Evolutionary conservation across 2,797 vertebrate species (phyloP), one percentile per base, ranked within the genome.

Genomic region (Erpetoichthys calabaricus): DNA sequence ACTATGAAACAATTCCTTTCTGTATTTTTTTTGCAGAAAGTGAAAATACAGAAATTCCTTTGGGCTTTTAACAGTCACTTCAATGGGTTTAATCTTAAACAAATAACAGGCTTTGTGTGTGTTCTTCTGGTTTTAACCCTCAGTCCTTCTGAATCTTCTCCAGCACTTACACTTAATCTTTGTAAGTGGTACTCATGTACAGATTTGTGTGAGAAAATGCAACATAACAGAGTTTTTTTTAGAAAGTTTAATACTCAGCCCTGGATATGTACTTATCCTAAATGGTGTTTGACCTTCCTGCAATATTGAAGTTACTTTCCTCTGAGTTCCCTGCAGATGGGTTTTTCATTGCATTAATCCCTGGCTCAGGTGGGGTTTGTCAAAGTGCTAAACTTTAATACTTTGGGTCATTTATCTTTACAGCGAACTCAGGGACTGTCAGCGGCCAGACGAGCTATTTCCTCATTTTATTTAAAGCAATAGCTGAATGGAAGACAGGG

Each of bases 361-460:
- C 67, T 72, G 76, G 67, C 85, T 86, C 86, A 86, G 86, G 87
- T 89, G 88, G 83, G 73, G 82, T 84, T 85, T 81, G 82, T 84
- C 86, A 83, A 82, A 75, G 78, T 79, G 83, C 82, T 79, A 82
- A 75, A 84, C 83, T 86, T 84, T 86, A 84, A 87, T 87, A 83
- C 74, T 68, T 70, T 62, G 74, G 75, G 76, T 85, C 84, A 82
- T 89, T 87, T 86, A 87, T 90, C 88, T 90, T 85, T 78, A 73
- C 63, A 62, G 81, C 71, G 68, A 76, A 75, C 76, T 74, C 67
- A 65, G 66, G 57, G 62, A 81, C 86, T 89, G 88, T 92, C 88
- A 88, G 81, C 84, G 59, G 73, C 77, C 86, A 87, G 87, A 88
- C 85, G 70, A 83, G 82, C 84, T 75, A 86, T 87, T 90, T 90